phyloP scores from a whole-genome alignment of 2,113 vertebrate species.

The Dipodomys ordii region DNA sequence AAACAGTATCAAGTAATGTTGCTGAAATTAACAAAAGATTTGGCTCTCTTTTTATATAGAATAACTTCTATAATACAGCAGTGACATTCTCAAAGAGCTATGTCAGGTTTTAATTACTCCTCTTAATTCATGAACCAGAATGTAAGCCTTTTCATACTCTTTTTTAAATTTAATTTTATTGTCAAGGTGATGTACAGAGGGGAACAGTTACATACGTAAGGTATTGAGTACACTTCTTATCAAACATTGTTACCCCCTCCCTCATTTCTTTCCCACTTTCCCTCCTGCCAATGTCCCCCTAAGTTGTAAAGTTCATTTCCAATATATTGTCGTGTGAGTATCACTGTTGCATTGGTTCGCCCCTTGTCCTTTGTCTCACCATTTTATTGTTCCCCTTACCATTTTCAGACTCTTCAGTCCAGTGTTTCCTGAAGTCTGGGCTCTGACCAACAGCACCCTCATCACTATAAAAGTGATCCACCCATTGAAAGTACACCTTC shows the following conservation, averaged over 20 bases:
- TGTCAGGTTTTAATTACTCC: background rate
- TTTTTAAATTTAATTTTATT: too few relatives aligned
- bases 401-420: background rate
- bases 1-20: slow-evolving; percentile 46
- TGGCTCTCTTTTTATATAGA: slow-evolving; percentile 34
- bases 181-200: too few relatives aligned
- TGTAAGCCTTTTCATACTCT: background rate
- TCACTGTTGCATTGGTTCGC: too few relatives aligned
- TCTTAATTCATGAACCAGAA: background rate
- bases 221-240: too few relatives aligned
- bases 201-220: too few relatives aligned
- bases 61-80: background rate
- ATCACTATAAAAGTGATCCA: background rate
- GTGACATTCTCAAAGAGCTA: background rate
- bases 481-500: background rate
- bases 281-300: too few relatives aligned
- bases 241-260: too few relatives aligned
- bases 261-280: too few relatives aligned
- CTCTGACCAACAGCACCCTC: background rate
- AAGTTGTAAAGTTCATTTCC: too few relatives aligned
- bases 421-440: background rate
- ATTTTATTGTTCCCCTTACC: too few relatives aligned
- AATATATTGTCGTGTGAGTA: too few relatives aligned
- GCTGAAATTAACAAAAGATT: slow-evolving; percentile 32
- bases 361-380: too few relatives aligned